Conservation (phyloP, 2,888 invertebrate genomes). For the Aphrophora alni region DNA sequence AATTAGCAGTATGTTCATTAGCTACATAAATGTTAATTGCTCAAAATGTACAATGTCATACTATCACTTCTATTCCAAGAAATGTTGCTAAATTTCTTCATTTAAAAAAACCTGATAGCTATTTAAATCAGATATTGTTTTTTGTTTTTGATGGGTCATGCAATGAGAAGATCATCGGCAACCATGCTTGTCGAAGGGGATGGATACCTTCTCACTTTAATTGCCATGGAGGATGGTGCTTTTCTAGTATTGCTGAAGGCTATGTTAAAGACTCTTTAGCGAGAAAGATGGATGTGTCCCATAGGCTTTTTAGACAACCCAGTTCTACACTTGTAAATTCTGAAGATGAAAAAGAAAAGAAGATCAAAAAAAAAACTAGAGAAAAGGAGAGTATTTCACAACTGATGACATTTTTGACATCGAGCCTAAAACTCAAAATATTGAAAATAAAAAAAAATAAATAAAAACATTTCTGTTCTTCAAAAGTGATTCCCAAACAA, state of each 20-base stretch:
- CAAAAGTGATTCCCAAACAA: background rate
- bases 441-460: background rate
- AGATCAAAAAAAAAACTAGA: background rate
- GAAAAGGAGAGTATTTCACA: background rate
- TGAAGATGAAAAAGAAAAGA: background rate
- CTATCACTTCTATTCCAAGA: background rate
- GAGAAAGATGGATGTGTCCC: background rate
- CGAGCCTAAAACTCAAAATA: background rate
- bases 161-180: slow-evolving; percentile 7
- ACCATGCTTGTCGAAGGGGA: background rate
- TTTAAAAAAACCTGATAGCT: background rate
- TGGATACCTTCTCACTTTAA: background rate
- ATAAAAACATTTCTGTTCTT: background rate
- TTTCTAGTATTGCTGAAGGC: background rate
- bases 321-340: background rate
- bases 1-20: background rate
- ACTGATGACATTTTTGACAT: background rate
- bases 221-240: background rate
- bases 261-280: background rate
- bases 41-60: background rate
- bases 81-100: background rate
- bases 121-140: no score
- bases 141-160: background rate
- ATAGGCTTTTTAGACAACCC: background rate
- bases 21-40: background rate